Evolutionary conservation across 2,797 vertebrate species (phyloP).

Genomic region (Furcifer pardalis): DNA sequence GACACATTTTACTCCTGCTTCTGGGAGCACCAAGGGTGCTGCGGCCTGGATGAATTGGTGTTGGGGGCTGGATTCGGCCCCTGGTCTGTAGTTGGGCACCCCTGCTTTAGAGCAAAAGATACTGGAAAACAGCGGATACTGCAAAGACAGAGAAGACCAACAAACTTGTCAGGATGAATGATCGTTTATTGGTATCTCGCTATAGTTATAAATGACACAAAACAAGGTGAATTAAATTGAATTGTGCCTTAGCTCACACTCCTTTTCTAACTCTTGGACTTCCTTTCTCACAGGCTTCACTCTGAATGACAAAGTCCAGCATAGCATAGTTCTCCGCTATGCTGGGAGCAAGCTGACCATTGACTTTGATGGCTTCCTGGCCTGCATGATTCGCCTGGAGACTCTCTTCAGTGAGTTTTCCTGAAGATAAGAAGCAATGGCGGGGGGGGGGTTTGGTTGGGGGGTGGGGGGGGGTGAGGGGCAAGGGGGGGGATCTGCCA

Average conservation of each 20-base stretch:
- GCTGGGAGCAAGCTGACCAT: conserved; percentile 77
- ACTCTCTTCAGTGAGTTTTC: conserved; percentile 86
- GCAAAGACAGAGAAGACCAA: conserved; percentile 11
- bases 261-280: neutral
- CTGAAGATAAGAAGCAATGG: neutral
- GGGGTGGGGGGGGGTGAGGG: too few relatives aligned
- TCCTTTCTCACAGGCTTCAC: conserved; percentile 79
- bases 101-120: conserved; percentile 21
- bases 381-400: conserved; percentile 87
- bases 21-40: too few relatives aligned
- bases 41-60: too few relatives aligned
- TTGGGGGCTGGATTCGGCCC: too few relatives aligned
- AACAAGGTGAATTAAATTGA: neutral
- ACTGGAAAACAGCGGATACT: conserved; percentile 22
- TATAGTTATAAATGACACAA: conserved; percentile 4
- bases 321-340: conserved; percentile 78
- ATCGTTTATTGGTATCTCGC: conserved; percentile 9
- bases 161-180: conserved; percentile 6
- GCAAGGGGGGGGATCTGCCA: neutral
- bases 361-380: conserved; percentile 86
- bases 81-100: too few relatives aligned
- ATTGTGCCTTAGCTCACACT: too few relatives aligned
- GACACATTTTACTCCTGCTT: too few relatives aligned
- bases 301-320: conserved; percentile 79
- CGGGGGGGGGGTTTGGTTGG: too few relatives aligned